Conservation (phyloP, 2,113 vertebrate genomes). For the Coturnix japonica region DNA sequence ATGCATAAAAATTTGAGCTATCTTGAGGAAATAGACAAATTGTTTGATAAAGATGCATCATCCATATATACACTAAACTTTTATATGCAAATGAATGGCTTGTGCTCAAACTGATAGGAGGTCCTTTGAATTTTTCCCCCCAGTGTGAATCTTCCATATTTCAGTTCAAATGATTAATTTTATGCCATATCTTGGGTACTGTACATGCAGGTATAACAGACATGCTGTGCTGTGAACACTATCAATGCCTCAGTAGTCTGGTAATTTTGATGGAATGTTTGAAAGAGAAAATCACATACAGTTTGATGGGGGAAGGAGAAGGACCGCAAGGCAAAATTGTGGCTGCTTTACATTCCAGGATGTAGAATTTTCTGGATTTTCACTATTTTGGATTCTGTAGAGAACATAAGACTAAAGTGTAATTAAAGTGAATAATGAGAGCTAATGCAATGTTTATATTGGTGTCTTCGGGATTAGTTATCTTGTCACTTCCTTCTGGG, state of each 20-base stretch:
- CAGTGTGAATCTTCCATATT: neutral
- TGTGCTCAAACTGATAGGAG: neutral
- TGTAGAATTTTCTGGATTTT: neutral
- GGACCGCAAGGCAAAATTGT: neutral
- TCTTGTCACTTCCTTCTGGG: neutral
- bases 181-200: neutral
- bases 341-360: neutral
- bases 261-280: neutral
- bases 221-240: neutral
- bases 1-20: neutral
- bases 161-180: conserved; percentile 19
- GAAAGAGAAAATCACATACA: neutral
- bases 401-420: neutral
- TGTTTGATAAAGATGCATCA: neutral
- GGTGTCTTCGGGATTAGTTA: neutral
- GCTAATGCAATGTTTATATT: neutral
- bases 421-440: neutral
- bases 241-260: neutral
- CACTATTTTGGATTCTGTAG: neutral
- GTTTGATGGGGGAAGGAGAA: neutral
- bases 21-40: neutral
- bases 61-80: neutral
- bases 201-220: conserved; percentile 31
- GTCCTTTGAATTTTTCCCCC: neutral
- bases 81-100: neutral